phyloP scores from a whole-genome alignment of 1,140 invertebrate genomes.

The Ostrea edulis region DNA sequence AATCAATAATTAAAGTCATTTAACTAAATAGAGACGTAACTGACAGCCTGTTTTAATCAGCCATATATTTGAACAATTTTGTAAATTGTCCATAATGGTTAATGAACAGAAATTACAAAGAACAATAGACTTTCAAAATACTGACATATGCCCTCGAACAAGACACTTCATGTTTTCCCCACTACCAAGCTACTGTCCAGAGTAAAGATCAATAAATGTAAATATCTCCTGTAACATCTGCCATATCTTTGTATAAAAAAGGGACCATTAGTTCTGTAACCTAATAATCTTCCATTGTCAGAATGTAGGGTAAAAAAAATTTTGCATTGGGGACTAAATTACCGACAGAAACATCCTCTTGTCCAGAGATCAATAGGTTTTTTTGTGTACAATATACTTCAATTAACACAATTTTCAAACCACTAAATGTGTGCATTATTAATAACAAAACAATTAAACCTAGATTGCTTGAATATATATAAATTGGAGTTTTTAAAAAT shows the following conservation, averaged over 20 bases:
- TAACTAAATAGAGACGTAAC: no score
- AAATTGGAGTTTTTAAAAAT: no score
- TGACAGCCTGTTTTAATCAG: background rate
- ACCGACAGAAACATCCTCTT: background rate
- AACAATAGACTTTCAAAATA: background rate
- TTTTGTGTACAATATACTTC: no score
- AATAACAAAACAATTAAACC: no score
- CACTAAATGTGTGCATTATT: no score
- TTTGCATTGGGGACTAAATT: background rate
- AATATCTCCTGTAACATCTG: constrained; percentile 18
- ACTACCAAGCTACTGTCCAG: background rate
- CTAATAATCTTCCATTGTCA: background rate
- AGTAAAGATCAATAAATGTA: background rate
- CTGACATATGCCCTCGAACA: background rate
- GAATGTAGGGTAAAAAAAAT: constrained; percentile 5
- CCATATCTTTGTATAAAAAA: constrained; percentile 33
- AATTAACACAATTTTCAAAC: no score
- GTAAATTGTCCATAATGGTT: background rate
- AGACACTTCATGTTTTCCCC: background rate
- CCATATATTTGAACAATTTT: background rate
- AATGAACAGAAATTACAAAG: background rate
- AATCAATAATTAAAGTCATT: no score
- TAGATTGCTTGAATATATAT: no score
- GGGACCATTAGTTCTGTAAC: constrained; percentile 7
- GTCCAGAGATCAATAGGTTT: background rate